Evolutionary conservation across 1,140 invertebrate genomes (phyloP).

Genomic region (Drosophila orosa): DNA sequence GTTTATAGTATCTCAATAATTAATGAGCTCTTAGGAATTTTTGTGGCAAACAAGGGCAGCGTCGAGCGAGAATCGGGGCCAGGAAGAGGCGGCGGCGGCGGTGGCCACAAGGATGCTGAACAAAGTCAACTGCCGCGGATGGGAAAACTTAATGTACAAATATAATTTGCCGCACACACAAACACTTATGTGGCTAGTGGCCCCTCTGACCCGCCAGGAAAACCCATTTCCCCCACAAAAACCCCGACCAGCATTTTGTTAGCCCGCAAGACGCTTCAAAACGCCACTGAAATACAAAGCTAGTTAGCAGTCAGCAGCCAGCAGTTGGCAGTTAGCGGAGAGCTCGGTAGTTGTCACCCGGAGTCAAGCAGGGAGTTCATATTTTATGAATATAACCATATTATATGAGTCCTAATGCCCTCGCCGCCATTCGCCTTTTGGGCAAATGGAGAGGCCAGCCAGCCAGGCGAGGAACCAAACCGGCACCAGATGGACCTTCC

Average conservation of each 20-base stretch:
- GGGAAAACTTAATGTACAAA: conserved; percentile 80
- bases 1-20: conserved; percentile 83
- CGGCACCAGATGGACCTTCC: conserved; percentile 51
- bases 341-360: conserved; percentile 64
- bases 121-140: conserved; percentile 75
- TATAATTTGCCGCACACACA: conserved; percentile 81
- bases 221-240: conserved; percentile 1
- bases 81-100: not conserved
- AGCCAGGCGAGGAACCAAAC: conserved; percentile 15
- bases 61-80: conserved; percentile 21
- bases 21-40: conserved; percentile 83
- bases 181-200: conserved; percentile 75
- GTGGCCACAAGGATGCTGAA: conserved; percentile 33
- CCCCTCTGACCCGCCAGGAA: conserved; percentile 18
- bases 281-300: conserved; percentile 67
- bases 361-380: conserved; percentile 63
- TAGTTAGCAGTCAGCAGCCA: conserved; percentile 45
- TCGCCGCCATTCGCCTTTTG: conserved; percentile 43
- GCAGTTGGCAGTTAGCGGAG: conserved; percentile 4
- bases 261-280: conserved; percentile 61
- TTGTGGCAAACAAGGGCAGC: conserved; percentile 66
- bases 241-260: conserved; percentile 60
- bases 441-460: conserved; percentile 20
- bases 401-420: conserved; percentile 63
- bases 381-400: conserved; percentile 82